Evolutionary conservation across 2,797 vertebrate species (phyloP).

Genomic region (Anguilla pacifica): DNA sequence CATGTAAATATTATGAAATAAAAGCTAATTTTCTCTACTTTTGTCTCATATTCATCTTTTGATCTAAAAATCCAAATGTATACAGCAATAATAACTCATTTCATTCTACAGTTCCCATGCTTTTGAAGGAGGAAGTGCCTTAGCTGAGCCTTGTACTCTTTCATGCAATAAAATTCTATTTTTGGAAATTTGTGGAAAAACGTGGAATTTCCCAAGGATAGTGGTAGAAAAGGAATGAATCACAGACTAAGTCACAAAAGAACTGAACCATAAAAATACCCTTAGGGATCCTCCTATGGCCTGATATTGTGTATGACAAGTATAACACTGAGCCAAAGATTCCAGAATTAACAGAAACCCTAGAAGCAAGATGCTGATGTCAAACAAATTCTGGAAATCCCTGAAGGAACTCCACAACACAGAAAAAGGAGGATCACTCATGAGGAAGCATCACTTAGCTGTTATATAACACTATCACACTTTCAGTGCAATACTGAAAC

Average conservation of each 20-base stretch:
- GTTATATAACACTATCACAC: neutral
- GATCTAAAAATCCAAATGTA: neutral
- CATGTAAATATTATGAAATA: too few species aligned
- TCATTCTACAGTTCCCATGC: too few species aligned
- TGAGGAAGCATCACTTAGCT: neutral
- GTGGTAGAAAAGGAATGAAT: neutral
- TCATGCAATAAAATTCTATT: neutral
- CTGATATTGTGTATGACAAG: neutral
- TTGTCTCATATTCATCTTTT: too few species aligned
- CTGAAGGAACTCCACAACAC: neutral
- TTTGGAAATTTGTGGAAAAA: neutral
- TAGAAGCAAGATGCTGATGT: neutral
- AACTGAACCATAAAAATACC: neutral
- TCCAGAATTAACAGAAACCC: neutral
- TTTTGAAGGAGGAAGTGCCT: neutral
- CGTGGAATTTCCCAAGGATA: neutral
- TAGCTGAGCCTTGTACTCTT: neutral
- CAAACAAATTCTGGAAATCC: neutral
- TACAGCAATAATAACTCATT: too few species aligned
- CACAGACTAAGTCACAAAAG: neutral
- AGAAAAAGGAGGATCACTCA: neutral
- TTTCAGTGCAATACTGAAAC: neutral
- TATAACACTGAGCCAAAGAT: neutral
- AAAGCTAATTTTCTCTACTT: too few species aligned
- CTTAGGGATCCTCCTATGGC: neutral